phyloP scores from a whole-genome alignment of 2,888 invertebrate species.

The Tanypteryx hageni region DNA sequence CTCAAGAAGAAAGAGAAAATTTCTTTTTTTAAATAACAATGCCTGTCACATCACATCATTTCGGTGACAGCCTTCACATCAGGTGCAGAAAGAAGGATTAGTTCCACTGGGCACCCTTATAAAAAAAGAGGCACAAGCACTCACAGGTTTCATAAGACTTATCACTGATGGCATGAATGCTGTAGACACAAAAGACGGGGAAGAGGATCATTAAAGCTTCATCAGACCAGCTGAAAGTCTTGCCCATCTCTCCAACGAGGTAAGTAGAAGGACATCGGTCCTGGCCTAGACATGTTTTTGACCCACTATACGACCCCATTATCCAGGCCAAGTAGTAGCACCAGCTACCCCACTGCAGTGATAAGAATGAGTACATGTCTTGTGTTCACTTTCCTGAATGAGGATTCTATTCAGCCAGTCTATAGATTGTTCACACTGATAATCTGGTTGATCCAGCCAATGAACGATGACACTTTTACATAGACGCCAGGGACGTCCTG shows the following conservation, averaged over 20 bases:
- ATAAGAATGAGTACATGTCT: conserved; percentile 40
- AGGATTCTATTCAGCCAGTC: conserved; percentile 5
- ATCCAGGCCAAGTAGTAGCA: conserved; percentile 29
- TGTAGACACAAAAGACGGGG: neutral
- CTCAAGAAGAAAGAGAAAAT: conserved; percentile 21
- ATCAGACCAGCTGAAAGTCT: conserved; percentile 64
- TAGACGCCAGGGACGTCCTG: conserved; percentile 97
- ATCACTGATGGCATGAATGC: neutral
- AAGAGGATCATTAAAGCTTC: conserved; percentile 64
- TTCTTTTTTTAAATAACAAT: neutral
- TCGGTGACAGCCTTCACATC: neutral
- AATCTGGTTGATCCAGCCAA: conserved; percentile 98
- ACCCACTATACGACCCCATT: neutral
- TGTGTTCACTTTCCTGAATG: neutral
- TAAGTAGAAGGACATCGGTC: conserved; percentile 22
- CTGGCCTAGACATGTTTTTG: conserved; percentile 35
- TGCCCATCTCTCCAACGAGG: conserved; percentile 25
- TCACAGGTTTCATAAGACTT: conserved; percentile 1
- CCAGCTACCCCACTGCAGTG: conserved; percentile 47
- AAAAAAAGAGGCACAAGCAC: conserved; percentile 22
- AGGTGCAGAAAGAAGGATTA: neutral
- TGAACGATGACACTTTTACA: conserved; percentile 95
- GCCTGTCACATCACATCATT: neutral
- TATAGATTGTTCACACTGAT: conserved; percentile 95
- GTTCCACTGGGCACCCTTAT: neutral